A percentile compares a stretch with the other conserved stretches of the same genome.
phyloP scores from a whole-genome alignment of 2,797 vertebrate genomes.

The Bucorvus abyssinicus region DNA sequence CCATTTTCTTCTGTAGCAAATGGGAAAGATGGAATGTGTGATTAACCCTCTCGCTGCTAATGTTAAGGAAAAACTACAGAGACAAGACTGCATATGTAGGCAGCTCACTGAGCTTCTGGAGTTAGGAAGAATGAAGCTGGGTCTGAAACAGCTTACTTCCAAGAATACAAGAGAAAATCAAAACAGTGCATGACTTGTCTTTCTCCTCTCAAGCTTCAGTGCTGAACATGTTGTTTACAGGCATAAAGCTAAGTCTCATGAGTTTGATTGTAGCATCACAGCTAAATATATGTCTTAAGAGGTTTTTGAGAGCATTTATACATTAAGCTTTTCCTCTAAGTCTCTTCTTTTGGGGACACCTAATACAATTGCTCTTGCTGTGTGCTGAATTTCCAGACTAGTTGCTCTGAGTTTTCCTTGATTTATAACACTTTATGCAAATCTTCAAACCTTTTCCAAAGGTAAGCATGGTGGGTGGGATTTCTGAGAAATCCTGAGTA shows the following conservation, averaged over 20 bases:
- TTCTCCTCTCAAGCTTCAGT: neutral
- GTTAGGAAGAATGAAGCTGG: neutral
- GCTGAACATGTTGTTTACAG: neutral
- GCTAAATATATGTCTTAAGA: neutral
- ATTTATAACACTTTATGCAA: constrained; percentile 7
- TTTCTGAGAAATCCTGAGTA: constrained; percentile 33
- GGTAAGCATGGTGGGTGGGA: neutral
- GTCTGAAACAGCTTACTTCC: neutral
- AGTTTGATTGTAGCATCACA: neutral
- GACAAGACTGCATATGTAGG: neutral
- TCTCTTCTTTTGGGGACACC: neutral
- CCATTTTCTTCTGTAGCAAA: neutral
- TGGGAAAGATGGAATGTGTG: neutral
- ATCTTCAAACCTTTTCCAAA: neutral
- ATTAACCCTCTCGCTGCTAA: neutral
- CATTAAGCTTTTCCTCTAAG: neutral
- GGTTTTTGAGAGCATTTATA: neutral
- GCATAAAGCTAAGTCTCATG: neutral
- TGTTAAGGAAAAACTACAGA: neutral
- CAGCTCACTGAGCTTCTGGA: neutral
- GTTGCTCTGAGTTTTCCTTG: neutral
- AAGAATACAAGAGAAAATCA: neutral
- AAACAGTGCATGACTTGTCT: neutral
- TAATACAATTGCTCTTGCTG: neutral
- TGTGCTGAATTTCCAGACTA: neutral